These are phyloP conservation scores for Trinorchestia longiramus DNA, from an alignment of 1,140 invertebrate genomes.

Conservation along the genomic window DNA sequence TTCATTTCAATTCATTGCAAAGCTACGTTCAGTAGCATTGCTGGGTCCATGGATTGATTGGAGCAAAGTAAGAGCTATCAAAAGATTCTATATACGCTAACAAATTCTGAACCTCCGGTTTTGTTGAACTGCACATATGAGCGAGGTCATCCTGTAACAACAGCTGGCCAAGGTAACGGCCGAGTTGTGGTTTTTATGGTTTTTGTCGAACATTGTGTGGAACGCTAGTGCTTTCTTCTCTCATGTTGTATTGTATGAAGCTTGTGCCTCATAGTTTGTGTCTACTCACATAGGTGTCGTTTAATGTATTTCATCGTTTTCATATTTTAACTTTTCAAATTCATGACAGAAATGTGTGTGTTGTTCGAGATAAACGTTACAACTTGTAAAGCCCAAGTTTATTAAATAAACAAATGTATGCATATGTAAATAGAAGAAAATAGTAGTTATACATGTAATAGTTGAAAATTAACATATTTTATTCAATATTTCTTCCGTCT, in stretches of 20 bases:
- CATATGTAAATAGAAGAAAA: too few species aligned
- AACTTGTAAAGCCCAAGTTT: too few species aligned
- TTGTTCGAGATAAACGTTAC: too few species aligned
- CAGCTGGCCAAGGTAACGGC: background rate
- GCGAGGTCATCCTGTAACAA: background rate
- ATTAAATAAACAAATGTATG: too few species aligned
- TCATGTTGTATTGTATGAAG: background rate
- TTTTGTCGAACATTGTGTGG: constrained; percentile 7
- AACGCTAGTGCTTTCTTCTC: background rate
- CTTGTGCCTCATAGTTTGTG: background rate
- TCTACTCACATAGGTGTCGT: background rate
- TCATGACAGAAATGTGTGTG: too few species aligned
- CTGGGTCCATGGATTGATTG: background rate
- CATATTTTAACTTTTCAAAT: too few species aligned
- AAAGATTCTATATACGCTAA: background rate
- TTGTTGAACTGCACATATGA: background rate
- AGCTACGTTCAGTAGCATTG: background rate
- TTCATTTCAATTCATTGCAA: background rate
- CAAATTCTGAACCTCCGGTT: background rate
- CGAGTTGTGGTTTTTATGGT: background rate
- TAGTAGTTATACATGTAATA: too few species aligned
- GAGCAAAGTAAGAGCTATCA: background rate
- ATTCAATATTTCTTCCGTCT: too few species aligned
- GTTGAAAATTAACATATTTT: too few species aligned
- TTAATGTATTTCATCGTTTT: too few species aligned